These are phyloP conservation scores for Gymnodraco acuticeps DNA, from an alignment of 2,797 vertebrate genomes.

Conservation along the genomic window DNA sequence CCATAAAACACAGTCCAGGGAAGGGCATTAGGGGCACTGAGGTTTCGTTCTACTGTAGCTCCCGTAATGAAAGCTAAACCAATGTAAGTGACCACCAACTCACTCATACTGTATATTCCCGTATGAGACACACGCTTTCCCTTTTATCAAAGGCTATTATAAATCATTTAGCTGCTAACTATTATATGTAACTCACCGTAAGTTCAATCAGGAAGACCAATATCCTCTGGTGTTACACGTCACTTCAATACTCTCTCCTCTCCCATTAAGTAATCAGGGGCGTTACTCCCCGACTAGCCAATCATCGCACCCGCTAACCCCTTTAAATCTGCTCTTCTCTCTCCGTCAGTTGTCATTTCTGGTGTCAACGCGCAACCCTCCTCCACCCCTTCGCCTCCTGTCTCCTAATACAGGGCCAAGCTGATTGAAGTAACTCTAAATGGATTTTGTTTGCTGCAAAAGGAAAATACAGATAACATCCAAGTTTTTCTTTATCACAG, in stretches of 20 bases:
- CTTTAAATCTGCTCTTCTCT: too few relatives aligned
- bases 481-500: slow-evolving; percentile 40
- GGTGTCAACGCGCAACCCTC: too few relatives aligned
- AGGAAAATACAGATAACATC: slow-evolving; percentile 33
- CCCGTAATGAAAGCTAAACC: slow-evolving; percentile 8
- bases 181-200: not conserved
- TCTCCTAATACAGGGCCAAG: too few relatives aligned
- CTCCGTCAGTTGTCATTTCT: too few relatives aligned
- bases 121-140: not conserved
- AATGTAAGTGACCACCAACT: slow-evolving; percentile 13
- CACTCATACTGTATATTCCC: slow-evolving; percentile 25
- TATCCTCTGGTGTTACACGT: too few relatives aligned
- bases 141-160: slow-evolving; percentile 39
- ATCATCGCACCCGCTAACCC: too few relatives aligned
- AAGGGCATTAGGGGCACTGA: slow-evolving; percentile 37
- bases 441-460: slow-evolving; percentile 17
- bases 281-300: too few relatives aligned
- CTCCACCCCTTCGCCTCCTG: too few relatives aligned
- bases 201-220: too few relatives aligned
- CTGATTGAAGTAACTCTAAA: slow-evolving; percentile 3
- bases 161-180: slow-evolving; percentile 39
- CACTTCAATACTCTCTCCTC: too few relatives aligned
- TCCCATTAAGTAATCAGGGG: too few relatives aligned
- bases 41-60: slow-evolving; percentile 10
- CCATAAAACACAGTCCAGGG: slow-evolving; percentile 32